Base-by-base conservation (phyloP, 2,113 vertebrate species). In the Chlamydotis undulata region DNA sequence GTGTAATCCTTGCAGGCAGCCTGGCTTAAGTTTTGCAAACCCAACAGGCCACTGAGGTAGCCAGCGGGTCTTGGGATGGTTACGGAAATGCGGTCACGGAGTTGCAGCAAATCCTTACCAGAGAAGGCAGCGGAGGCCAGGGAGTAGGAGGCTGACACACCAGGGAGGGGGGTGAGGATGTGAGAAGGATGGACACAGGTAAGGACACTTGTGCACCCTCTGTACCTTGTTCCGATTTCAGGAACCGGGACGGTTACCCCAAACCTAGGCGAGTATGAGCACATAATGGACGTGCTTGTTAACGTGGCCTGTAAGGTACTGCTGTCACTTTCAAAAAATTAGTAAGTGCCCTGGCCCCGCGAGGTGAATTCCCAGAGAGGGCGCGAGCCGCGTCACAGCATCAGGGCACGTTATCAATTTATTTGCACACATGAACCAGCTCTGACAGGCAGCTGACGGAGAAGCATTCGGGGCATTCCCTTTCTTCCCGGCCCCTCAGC, bases 291-390 rank as follows among this genome's bases (percentile, higher is more conserved):
- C 4, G 43, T 7, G n/a, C 41, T 37, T 25, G 22, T 18, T 23
- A 19, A 35, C 7, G 11, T 2, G 0, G 0, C 22, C 63, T 16
- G 29, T 35, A 13, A 55, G 0, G 0, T 10, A 11, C 1, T 26
- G 73, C 35, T 83, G 29, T 24, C 45, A 3, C 19, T 41, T 60
- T 15, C 14, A 49, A 15, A 33, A 19, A 43, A 35, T 21, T 4
- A 8, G 1, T 5, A 14, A 28, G 33, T 6, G 49, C 19, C 43
- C 25, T 11, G 43, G n/a, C n/a, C 0, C 0, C 1, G 25, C 1
- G 13, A 41, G n/a, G 13, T 8, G 67, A 76, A 25, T 26, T 50
- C 35, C 49, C 4, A 23, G 43, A 39, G 49, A 16, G 45, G 35
- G 47, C 0, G 1, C 49, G 68, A 69, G 22, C 55, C 17, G 29